These are phyloP conservation scores for Erinaceus europaeus DNA, from an alignment of 2,113 vertebrate genomes.

Conservation along the genomic window DNA sequence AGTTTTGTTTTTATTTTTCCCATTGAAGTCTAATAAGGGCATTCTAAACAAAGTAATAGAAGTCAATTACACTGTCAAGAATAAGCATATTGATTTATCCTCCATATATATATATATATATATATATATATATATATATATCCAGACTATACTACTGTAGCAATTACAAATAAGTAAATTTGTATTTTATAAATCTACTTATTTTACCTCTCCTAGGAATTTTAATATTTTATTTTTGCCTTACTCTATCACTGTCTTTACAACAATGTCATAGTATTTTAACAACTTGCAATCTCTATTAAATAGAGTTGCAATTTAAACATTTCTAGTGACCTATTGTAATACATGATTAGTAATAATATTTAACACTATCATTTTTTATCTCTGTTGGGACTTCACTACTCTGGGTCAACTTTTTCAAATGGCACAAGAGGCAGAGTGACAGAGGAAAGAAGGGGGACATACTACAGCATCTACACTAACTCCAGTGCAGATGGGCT, in stretches of 20 bases:
- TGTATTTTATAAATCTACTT: background rate
- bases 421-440: no score
- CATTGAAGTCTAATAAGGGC: background rate
- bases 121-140: background rate
- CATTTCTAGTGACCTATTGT: background rate
- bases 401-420: no score
- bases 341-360: no score
- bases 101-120: background rate
- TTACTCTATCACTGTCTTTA: background rate
- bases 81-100: background rate
- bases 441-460: no score
- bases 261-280: background rate
- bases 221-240: no score
- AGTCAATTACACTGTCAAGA: background rate
- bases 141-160: background rate
- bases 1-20: background rate
- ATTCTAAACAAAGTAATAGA: background rate
- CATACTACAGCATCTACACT: no score
- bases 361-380: no score
- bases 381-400: no score
- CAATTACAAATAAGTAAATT: background rate
- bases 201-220: background rate
- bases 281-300: background rate
- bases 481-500: no score
- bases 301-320: background rate